Conservation (phyloP, 2,797 vertebrate species). For the Onychomys torridus region DNA sequence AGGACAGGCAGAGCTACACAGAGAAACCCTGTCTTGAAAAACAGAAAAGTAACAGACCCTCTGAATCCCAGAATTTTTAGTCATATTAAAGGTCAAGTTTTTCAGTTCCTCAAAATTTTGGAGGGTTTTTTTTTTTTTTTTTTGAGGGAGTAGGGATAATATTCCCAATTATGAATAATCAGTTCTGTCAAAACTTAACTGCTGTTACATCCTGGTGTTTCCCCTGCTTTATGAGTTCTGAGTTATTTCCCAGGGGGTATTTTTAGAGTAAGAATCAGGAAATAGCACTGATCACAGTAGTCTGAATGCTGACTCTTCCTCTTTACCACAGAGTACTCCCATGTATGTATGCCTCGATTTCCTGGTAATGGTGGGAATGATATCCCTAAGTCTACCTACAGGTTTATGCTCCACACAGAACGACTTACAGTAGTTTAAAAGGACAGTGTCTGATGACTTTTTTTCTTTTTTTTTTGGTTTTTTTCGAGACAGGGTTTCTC, state of each 20-base stretch:
- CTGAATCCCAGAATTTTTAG: slow-evolving; percentile 30
- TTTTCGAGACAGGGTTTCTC: too few species aligned
- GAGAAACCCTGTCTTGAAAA: background rate
- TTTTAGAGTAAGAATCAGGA: slow-evolving; percentile 32
- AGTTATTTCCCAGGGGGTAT: slow-evolving; percentile 12
- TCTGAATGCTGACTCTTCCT: background rate
- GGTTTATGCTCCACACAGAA: slow-evolving; percentile 41
- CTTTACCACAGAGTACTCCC: slow-evolving; percentile 9
- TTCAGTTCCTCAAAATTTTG: slow-evolving; percentile 37
- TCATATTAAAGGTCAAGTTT: slow-evolving; percentile 56
- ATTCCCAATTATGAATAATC: slow-evolving; percentile 23
- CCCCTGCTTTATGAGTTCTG: background rate
- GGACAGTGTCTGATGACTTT: background rate
- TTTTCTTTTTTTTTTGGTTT: too few species aligned
- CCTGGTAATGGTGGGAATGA: background rate
- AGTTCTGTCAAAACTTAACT: slow-evolving; percentile 8
- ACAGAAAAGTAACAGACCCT: background rate
- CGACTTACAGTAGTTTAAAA: background rate
- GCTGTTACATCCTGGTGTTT: background rate
- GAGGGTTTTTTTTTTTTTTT: background rate
- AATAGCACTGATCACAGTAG: background rate
- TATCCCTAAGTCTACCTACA: background rate
- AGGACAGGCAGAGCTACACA: background rate
- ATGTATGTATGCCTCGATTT: background rate
- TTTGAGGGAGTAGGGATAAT: background rate